Evolutionary conservation across 2,113 vertebrate species (phyloP).

Genomic region (Stomatorhinus ivindoensis): DNA sequence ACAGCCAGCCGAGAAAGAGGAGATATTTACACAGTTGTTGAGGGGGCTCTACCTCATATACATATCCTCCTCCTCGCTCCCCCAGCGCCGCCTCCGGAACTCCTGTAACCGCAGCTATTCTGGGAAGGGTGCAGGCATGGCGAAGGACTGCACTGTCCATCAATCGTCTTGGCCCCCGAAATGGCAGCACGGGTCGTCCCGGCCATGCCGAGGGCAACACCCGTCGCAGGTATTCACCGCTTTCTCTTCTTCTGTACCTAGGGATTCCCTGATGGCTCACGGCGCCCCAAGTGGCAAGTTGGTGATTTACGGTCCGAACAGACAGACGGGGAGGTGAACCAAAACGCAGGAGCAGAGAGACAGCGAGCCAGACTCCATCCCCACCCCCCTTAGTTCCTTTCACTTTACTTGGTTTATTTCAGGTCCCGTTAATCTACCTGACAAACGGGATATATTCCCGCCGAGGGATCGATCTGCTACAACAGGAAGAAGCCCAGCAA

Average conservation of each 20-base stretch:
- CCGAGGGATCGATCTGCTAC: not conserved
- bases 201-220: not conserved
- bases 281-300: not conserved
- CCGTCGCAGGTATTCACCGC: not conserved
- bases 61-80: slow-evolving; percentile 16
- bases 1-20: slow-evolving; percentile 49
- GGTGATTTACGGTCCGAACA: not conserved
- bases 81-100: slow-evolving; percentile 12
- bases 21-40: slow-evolving; percentile 59
- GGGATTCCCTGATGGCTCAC: not conserved
- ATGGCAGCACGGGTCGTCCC: not conserved
- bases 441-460: not conserved
- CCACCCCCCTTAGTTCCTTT: not conserved
- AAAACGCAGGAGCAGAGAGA: not conserved
- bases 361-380: not conserved
- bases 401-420: slow-evolving; percentile 3
- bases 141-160: not conserved
- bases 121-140: slow-evolving; percentile 21
- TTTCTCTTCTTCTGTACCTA: not conserved
- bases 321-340: not conserved
- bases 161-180: not conserved
- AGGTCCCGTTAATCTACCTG: not conserved
- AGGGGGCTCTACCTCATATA: slow-evolving; percentile 54
- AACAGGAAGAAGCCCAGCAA: not conserved
- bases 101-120: slow-evolving; percentile 28